Evolutionary conservation across 1,140 invertebrate species (phyloP), one percentile per base, ranked within the genome.

Genomic region (Drosophila teissieri): DNA sequence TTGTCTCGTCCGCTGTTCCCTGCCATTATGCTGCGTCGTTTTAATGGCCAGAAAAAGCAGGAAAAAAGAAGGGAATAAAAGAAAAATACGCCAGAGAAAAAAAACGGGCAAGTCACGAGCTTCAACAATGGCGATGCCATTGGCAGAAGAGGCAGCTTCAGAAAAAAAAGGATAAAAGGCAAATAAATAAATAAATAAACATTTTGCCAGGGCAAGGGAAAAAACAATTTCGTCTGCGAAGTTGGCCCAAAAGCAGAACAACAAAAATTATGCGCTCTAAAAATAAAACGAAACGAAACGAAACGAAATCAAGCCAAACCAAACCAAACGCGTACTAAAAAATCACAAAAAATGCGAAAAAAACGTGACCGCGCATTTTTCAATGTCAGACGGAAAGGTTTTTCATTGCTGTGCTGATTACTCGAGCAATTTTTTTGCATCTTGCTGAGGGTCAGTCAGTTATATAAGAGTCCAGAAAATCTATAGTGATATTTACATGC

Each of bases 301-400:
- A 68, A 70, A 63, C 24, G 4, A 70, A 70, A 70, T 69, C 67
- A 68, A 70, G 53, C 24, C 24, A 70, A 70, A 70, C 68, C 67
- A 68, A 70, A 63, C 56, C 56, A 68, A 80, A 74, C 37, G 58
- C 37, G 37, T 37, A 65, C 53, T 63, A 70, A 75, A 52, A 55
- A 78, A 65, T 63, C 54, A 24, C 54, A 44, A 24, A 62, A 68
- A 67, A 36, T 49, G 69, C 40, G 58, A 64, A 84, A 85, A 91
- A 92, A 92, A 92, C 91, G 91, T 92, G 91, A 92, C 91, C 91
- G 84, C 80, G 89, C 91, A 92, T 92, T 92, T 92, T 92, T 92
- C 91, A 92, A 92, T 92, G 91, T 92, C 91, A 92, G 91, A 86
- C 79, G 75, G 67, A 91, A 90, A 90, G 77, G 73, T 75, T 80